Evolutionary conservation across 2,113 vertebrate species (phyloP), one percentile per base, ranked within the genome.

Genomic region (Loxodonta africana): DNA sequence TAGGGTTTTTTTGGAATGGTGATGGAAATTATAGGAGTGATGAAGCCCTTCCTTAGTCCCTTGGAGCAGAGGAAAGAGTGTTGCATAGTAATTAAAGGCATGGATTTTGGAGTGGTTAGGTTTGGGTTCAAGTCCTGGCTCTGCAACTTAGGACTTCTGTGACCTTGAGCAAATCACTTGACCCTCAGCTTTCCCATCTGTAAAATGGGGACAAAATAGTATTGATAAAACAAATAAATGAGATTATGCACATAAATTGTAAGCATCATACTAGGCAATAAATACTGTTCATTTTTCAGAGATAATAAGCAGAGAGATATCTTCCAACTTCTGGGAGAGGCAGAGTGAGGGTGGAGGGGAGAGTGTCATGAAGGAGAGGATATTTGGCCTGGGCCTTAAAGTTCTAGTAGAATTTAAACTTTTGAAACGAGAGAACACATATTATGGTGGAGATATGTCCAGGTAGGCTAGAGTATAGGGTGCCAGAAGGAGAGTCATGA

Each of bases 51-150:
- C n/a, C 2, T 57, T 57, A 26, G 57, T 1, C 3, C 6, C 37
- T 88, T 63, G 26, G 53, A 77, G 14, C 71, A 21, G 37, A 93
- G 81, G 86, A 83, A 69, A 94, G n/a, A 74, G 18, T 11, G 2
- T n/a, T 48, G 2, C 37, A 48, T 2, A 8, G 63, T 4, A 48
- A 74, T 65, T 57, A 62, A 74, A 23, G 30, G 18, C 2, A 15
- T n/a, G 14, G 1, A 6, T 17, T 74, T 83, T 80, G 69, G 77
- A 88, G 60, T 63, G 23, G 30, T 41, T 21, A n/a, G 51, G 46
- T 95, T 46, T 91, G 65, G 51, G n/a, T 83, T 91, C 65, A 77
- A 73, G 33, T 63, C 87, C 67, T 65, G 91, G 8, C 11, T 94
- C 44, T 80, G 51, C 23, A 46, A 20, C 51, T 80, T 44, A 69